Evolutionary conservation across 2,888 invertebrate species (phyloP), one percentile per base, ranked within the genome.

Genomic region (Troides aeacus): DNA sequence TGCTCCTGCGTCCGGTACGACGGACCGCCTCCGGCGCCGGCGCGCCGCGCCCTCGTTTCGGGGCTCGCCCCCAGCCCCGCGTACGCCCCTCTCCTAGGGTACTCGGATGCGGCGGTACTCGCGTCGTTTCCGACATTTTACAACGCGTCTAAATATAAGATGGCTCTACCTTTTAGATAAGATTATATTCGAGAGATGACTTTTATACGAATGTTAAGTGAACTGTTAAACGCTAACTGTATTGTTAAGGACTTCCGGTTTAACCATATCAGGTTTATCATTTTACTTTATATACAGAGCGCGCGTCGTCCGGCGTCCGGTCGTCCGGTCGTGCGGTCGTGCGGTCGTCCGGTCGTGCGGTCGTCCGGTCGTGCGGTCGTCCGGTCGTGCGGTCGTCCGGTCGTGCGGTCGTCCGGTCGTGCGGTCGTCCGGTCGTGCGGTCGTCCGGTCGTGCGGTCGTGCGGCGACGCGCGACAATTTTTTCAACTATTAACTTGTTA

Each of bases 171-270:
- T 90, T 90, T 90, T 90, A 90, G 90, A 90, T 92, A 92, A 92
- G 89, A 88, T 85, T 90, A 88, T 91, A 92, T 88, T 89, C 87
- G 86, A 92, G 89, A 91, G 90, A 88, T 85, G 84, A 90, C 92
- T 92, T 92, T 92, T 92, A 92, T 92, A 92, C 92, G 89, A 91
- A 87, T 87, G 92, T 92, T 92, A 89, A 90, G 90, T 88, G 85
- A 88, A 88, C 89, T 92, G 92, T 92, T 92, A 88, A n/a, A 89
- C 80, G 86, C 88, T 92, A 90, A 90, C 87, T 87, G 83, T 87
- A 88, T 78, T 80, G 84, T 81, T 90, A 90, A 90, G 90, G 82
- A 91, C 88, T 90, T 91, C 90, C 87, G 85, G 86, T 81, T 78
- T 85, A 86, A 90, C 86, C 88, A 88, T 88, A 88, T 89, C 88